A percentile compares a stretch with the other conserved stretches of the same genome.
phyloP scores from a whole-genome alignment of 2,888 invertebrate genomes.

The Lepidochrysops patricia region DNA sequence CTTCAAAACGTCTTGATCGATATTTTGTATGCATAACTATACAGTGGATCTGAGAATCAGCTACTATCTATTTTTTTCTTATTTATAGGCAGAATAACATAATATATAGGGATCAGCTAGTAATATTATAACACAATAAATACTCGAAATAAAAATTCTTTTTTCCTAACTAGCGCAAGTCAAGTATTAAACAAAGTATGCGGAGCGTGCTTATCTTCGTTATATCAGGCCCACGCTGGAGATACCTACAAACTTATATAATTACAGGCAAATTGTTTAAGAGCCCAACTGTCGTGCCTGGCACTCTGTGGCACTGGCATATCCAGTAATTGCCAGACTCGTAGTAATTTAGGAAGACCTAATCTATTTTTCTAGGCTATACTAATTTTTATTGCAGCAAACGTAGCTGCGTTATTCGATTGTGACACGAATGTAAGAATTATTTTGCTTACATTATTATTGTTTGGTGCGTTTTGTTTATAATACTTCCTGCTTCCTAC shows the following conservation, averaged over 20 bases:
- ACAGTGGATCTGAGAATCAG: no score
- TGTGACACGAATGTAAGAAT: not conserved
- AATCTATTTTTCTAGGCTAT: not conserved
- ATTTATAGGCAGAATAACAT: no score
- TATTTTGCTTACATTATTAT: no score
- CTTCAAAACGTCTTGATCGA: no score
- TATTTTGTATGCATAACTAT: no score
- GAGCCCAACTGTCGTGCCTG: slow-evolving; percentile 4
- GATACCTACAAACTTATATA: slow-evolving; percentile 10
- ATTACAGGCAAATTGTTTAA: slow-evolving; percentile 10
- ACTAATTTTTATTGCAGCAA: not conserved
- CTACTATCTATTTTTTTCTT: no score
- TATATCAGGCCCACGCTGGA: not conserved
- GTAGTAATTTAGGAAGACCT: not conserved
- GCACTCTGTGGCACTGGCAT: not conserved
- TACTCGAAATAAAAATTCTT: no score
- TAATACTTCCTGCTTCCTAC: no score
- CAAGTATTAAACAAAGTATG: not conserved
- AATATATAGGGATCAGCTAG: no score
- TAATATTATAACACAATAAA: no score
- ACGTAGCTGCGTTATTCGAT: not conserved
- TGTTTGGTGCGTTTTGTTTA: not conserved
- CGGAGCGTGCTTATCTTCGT: slow-evolving; percentile 8
- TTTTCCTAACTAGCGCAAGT: not conserved
- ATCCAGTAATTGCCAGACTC: not conserved